Conservation (phyloP, 2,888 invertebrate species). For the Omphaloscelis lunosa region DNA sequence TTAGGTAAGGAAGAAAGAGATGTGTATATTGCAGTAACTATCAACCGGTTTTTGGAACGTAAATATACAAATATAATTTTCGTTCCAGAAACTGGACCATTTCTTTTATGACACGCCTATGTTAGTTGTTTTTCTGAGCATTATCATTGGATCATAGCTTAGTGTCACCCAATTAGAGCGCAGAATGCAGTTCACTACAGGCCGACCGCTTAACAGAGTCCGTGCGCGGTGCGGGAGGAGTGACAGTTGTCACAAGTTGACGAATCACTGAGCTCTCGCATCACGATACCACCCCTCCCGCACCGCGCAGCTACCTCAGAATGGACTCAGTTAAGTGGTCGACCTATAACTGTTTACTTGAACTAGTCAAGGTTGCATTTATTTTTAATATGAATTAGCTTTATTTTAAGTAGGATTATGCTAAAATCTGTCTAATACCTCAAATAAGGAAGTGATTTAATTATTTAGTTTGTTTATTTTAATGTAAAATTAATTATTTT, state of each 20-base stretch:
- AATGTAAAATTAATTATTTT: constrained; percentile 9
- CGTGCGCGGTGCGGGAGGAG: too few species aligned
- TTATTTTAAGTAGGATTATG: constrained; percentile 8
- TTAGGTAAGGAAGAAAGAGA: constrained; percentile 4
- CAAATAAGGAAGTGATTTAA: constrained; percentile 25
- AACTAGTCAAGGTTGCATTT: constrained; percentile 29
- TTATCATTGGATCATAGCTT: neutral
- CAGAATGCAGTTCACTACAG: neutral
- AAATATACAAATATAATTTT: too few species aligned
- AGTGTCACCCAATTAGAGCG: neutral
- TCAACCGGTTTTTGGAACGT: too few species aligned
- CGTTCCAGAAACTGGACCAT: too few species aligned
- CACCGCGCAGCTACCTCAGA: too few species aligned
- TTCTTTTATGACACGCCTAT: neutral
- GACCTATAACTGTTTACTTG: too few species aligned
- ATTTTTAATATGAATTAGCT: constrained; percentile 9
- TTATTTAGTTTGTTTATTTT: neutral
- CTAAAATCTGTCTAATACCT: constrained; percentile 11
- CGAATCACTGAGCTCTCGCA: too few species aligned
- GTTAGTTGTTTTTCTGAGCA: constrained; percentile 3
- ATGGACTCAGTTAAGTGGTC: too few species aligned
- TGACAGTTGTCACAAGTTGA: too few species aligned
- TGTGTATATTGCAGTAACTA: neutral
- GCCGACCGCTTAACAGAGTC: too few species aligned
- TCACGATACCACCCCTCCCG: too few species aligned